Evolutionary conservation across 1,140 invertebrate species (phyloP), one percentile per base, ranked within the genome.

Genomic region (Metopolophium dirhodum): DNA sequence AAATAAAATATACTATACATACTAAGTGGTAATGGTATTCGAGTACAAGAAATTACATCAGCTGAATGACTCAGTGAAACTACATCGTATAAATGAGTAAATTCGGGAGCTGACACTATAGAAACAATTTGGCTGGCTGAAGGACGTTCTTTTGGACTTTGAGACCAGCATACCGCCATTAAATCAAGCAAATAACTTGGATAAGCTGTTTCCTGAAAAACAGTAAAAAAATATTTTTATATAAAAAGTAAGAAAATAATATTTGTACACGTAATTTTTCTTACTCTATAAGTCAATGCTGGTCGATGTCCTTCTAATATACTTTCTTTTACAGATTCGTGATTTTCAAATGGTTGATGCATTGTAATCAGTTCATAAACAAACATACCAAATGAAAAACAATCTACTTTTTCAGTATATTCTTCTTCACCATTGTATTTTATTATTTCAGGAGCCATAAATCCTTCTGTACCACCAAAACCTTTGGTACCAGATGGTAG

Each of bases 361-460:
- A 99, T 96, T 9, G 98, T 99, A 30, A 99, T 95, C 85, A 99
- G 96, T 95, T 99, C 99, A 95, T 99, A 99, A 94, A 99, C 96
- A 94, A 99, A 98, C 99, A 99, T 99, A n/a, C 98, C 99, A 96
- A 99, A 99, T 0, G 99, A 99, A 95, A 99, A 99, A 94, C 98
- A 99, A 95, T 99, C 99, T 30, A 99, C 98, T 96, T 99, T 99
- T 95, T 99, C 99, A 0, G 99, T 99, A 94, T 99, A 99, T 94
- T 99, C 99, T 95, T 99, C 98, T 95, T 99, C 99, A 0, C 99
- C 99, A 95, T 99, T 99, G 95, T 99, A 99, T 89, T 98, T 96
- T 95, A 99, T 98, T 94, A 99, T 99, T 96, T 99, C 99, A 0
- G 99, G 99, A 23, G 99, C 99, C 98, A 99, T 99, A 95, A 99